Percentiles rank a stretch among this genome's conserved stretches.
phyloP scores from a whole-genome alignment of 2,113 vertebrate species.

The Alaudala cheleensis region DNA sequence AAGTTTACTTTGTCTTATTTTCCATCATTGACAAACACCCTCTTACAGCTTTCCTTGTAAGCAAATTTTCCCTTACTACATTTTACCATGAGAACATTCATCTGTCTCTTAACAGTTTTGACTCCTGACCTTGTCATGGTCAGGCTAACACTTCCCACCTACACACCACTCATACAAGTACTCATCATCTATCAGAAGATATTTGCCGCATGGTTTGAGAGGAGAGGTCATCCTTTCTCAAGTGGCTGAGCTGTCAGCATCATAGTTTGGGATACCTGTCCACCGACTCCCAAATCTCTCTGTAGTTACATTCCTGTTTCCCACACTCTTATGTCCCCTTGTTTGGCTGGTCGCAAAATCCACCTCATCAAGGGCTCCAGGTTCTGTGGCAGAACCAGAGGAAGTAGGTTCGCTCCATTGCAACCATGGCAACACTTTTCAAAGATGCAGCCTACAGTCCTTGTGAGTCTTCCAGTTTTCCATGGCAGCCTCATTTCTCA shows the following conservation, averaged over 20 bases:
- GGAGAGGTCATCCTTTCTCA: not conserved
- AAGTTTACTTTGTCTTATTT: not conserved
- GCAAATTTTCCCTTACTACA: not conserved
- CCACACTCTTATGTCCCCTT: not conserved
- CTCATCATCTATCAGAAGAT: not conserved
- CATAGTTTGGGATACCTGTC: not conserved
- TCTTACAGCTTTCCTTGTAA: not conserved
- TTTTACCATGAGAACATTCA: not conserved
- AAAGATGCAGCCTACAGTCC: slow-evolving; percentile 13
- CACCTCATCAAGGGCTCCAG: not conserved
- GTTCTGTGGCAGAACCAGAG: slow-evolving; percentile 3
- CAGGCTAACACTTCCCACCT: not conserved
- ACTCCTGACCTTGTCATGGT: not conserved
- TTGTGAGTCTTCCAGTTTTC: slow-evolving; percentile 43
- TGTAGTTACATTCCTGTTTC: not conserved
- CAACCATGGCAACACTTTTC: slow-evolving; percentile 52
- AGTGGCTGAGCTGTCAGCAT: not conserved
- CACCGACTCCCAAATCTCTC: not conserved
- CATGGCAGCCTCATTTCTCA: not conserved
- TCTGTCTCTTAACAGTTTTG: not conserved
- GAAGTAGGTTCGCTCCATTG: not conserved
- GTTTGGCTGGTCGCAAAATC: not conserved
- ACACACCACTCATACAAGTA: not conserved
- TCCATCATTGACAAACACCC: not conserved
- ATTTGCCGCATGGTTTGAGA: not conserved